Conservation (phyloP, 2,888 invertebrate genomes). For the Heliconius hortense region DNA sequence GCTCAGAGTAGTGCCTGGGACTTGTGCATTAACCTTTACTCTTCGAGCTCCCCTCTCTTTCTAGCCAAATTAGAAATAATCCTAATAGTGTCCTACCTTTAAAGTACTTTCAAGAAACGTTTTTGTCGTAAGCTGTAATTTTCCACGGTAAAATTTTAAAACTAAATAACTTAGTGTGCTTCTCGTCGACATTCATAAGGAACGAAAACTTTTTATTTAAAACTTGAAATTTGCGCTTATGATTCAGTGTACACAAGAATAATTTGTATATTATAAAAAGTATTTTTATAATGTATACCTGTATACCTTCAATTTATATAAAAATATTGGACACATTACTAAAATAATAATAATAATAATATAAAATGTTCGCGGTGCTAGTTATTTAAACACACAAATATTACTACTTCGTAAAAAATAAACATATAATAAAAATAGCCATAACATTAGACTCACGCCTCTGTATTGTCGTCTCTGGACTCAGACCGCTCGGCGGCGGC, state of each 20-base stretch:
- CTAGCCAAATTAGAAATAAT: neutral
- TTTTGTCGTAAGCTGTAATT: neutral
- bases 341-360: neutral
- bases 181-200: neutral
- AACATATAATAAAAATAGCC: neutral
- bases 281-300: neutral
- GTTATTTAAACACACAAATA: neutral
- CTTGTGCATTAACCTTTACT: too few species aligned
- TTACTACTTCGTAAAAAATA: neutral
- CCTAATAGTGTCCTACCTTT: neutral
- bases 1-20: too few species aligned
- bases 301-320: neutral
- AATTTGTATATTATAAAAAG: neutral
- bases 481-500: constrained; percentile 86
- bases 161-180: neutral
- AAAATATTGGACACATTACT: neutral
- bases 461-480: constrained; percentile 80
- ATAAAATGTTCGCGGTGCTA: neutral
- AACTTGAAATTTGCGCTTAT: neutral
- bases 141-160: neutral
- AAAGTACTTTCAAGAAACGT: neutral
- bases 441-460: constrained; percentile 76
- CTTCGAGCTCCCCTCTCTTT: too few species aligned
- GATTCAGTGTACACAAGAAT: neutral
- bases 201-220: neutral